Evolutionary conservation across 2,797 vertebrate species (phyloP).

Genomic region (Poecilia velifera): DNA sequence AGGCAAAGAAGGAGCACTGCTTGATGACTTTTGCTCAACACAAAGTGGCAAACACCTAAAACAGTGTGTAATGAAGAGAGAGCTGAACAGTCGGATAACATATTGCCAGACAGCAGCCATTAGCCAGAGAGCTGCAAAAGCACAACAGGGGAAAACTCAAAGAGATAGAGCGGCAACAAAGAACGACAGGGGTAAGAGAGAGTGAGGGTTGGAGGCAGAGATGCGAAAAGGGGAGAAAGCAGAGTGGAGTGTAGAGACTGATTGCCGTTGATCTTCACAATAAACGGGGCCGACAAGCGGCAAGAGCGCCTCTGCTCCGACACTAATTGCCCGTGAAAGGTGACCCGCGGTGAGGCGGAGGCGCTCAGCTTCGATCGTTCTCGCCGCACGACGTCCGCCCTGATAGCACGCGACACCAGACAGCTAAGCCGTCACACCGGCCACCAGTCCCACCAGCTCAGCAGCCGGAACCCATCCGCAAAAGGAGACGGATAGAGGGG

Average conservation of each 20-base stretch:
- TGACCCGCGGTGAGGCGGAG: constrained; percentile 93
- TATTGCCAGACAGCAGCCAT: constrained; percentile 70
- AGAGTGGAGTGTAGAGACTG: constrained; percentile 77
- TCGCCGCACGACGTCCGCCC: constrained; percentile 78
- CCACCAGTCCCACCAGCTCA: constrained; percentile 78
- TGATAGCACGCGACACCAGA: constrained; percentile 93
- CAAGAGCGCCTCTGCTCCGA: constrained; percentile 92
- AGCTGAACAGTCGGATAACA: constrained; percentile 64
- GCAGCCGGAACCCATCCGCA: constrained; percentile 74
- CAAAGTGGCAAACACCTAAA: constrained; percentile 54
- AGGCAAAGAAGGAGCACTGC: constrained; percentile 5
- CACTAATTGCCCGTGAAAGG: constrained; percentile 99
- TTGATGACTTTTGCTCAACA: constrained; percentile 47
- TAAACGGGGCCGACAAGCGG: constrained; percentile 96
- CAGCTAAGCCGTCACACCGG: constrained; percentile 89
- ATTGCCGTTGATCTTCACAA: constrained; percentile 88
- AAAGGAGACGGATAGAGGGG: constrained; percentile 38
- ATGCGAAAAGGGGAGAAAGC: constrained; percentile 63
- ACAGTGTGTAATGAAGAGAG: constrained; percentile 62
- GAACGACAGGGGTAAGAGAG: constrained; percentile 61
- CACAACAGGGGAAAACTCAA: constrained; percentile 69
- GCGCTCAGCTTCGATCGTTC: constrained; percentile 92
- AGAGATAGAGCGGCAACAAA: constrained; percentile 70
- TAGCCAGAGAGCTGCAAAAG: constrained; percentile 72
- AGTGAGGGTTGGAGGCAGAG: constrained; percentile 62